A percentile compares a stretch with the other conserved stretches of the same genome.
These are phyloP conservation scores for Sclerurus mexicanus DNA, from an alignment of 2,113 vertebrate genomes.

Conservation along the genomic window DNA sequence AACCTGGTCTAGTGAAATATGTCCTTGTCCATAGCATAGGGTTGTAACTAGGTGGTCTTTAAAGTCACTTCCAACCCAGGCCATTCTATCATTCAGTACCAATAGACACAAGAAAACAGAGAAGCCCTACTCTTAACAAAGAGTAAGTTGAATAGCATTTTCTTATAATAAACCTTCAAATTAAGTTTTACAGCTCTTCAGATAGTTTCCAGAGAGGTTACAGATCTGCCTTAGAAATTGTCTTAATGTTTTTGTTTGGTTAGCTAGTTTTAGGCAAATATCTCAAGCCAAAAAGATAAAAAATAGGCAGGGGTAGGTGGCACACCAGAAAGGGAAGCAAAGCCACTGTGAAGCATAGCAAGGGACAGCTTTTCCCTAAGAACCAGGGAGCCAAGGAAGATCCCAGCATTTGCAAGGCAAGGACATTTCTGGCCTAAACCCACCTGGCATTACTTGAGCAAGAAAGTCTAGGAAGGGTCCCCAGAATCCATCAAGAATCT, in stretches of 20 bases:
- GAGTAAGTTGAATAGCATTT: not conserved
- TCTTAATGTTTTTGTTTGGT: not conserved
- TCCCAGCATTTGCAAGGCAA: not conserved
- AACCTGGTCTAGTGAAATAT: not conserved
- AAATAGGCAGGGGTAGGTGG: fast-evolving
- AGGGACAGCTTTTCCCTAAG: not conserved
- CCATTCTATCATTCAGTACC: not conserved
- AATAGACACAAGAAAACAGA: not conserved
- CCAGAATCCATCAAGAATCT: not conserved
- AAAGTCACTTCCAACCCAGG: not conserved
- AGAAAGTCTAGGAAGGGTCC: not conserved
- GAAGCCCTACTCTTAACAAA: not conserved
- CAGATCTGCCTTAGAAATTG: not conserved
- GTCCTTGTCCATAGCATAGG: not conserved
- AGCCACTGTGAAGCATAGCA: not conserved
- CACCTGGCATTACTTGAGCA: not conserved
- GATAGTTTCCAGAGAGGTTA: not conserved
- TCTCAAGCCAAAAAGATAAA: not conserved
- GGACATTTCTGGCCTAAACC: not conserved
- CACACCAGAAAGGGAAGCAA: not conserved
- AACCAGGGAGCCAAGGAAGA: not conserved
- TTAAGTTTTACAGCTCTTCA: not conserved
- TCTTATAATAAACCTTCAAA: not conserved
- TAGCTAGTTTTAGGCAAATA: not conserved
- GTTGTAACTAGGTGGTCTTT: not conserved